Conservation (phyloP, 1,140 invertebrate genomes). For the Drosophila melanica region DNA sequence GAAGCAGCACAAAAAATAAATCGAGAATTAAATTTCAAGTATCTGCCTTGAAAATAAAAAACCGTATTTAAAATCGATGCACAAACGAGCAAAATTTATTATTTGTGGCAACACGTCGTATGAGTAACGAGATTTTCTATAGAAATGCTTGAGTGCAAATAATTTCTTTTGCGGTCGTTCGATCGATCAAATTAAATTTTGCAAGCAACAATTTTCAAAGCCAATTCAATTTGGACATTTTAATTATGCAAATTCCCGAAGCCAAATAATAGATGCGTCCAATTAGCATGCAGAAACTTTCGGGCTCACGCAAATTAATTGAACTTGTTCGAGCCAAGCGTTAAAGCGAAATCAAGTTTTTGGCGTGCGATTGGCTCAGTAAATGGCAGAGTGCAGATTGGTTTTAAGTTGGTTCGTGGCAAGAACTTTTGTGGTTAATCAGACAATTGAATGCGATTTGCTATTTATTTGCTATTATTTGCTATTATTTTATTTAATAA, state of each 20-base stretch:
- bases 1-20: constrained; percentile 2
- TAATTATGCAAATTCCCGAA: constrained; percentile 50
- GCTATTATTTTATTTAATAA: no score
- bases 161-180: constrained; percentile 21
- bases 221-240: constrained; percentile 37
- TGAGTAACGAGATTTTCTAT: constrained; percentile 14
- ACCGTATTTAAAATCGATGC: background rate
- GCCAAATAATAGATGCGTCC: constrained; percentile 42
- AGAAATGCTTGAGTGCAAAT: constrained; percentile 4
- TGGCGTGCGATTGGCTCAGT: constrained; percentile 19
- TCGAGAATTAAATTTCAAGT: background rate
- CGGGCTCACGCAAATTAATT: constrained; percentile 22
- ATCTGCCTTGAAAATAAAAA: background rate
- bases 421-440: constrained; percentile 2
- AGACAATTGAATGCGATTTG: constrained; percentile 7
- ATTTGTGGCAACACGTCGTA: constrained; percentile 26
- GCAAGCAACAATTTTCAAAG: constrained; percentile 15
- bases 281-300: constrained; percentile 32
- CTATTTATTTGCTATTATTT: no score
- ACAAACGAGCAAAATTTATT: constrained; percentile 26
- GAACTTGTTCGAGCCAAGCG: constrained; percentile 5
- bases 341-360: background rate
- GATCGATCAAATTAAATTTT: constrained; percentile 17
- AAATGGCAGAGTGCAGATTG: constrained; percentile 4
- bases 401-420: background rate